These are phyloP conservation scores for Philereme vetulata DNA, from an alignment of 2,888 invertebrate genomes.

Conservation along the genomic window DNA sequence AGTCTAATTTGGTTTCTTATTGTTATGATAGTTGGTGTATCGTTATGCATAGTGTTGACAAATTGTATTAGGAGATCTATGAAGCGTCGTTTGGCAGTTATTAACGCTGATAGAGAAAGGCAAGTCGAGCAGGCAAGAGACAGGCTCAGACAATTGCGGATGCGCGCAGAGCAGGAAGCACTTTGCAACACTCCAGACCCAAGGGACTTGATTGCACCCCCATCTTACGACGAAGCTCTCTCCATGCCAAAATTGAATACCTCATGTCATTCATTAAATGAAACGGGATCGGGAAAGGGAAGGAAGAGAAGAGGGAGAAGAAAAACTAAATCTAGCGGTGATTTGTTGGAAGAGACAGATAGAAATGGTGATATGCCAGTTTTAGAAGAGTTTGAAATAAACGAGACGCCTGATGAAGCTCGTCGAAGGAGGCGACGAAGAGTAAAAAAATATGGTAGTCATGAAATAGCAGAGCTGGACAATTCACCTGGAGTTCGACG, in stretches of 20 bases:
- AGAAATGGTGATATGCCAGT: slow-evolving; percentile 67
- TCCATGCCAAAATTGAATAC: slow-evolving; percentile 87
- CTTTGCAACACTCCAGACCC: slow-evolving; percentile 86
- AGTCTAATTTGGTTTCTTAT: slow-evolving; percentile 85
- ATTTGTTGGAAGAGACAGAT: slow-evolving; percentile 75
- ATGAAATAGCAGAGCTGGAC: slow-evolving; percentile 75
- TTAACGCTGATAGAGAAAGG: slow-evolving; percentile 80
- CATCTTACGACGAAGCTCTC: slow-evolving; percentile 90
- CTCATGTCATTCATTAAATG: slow-evolving; percentile 83
- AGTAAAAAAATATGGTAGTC: slow-evolving; percentile 67
- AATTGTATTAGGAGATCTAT: slow-evolving; percentile 82
- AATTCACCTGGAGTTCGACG: slow-evolving; percentile 74
- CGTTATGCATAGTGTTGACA: slow-evolving; percentile 80
- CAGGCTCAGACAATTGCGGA: slow-evolving; percentile 79
- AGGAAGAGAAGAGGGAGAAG: slow-evolving; percentile 69
- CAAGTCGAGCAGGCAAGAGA: slow-evolving; percentile 84
- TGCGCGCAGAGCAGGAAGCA: slow-evolving; percentile 80
- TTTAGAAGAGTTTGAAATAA: slow-evolving; percentile 62
- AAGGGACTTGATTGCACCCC: slow-evolving; percentile 87
- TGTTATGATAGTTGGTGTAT: slow-evolving; percentile 78
- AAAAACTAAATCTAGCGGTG: slow-evolving; percentile 80
- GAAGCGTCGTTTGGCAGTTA: slow-evolving; percentile 76
- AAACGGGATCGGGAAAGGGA: slow-evolving; percentile 71
- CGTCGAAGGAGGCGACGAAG: slow-evolving; percentile 58
- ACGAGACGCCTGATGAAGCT: slow-evolving; percentile 52